phyloP scores from a whole-genome alignment of 2,113 vertebrate genomes.

The Cynoglossus semilaevis region DNA sequence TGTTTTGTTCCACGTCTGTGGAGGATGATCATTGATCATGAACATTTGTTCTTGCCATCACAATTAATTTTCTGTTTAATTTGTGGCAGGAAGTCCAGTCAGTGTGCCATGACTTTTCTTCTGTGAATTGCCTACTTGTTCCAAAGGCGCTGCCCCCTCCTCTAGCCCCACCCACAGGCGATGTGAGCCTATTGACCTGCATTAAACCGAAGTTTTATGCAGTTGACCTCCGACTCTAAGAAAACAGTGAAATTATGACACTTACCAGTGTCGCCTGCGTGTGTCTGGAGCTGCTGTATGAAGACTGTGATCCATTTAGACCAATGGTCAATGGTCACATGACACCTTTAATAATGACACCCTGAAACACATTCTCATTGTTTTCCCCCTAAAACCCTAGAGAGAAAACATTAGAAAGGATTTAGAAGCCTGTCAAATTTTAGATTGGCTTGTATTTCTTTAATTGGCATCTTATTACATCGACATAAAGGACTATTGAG shows the following conservation, averaged over 20 bases:
- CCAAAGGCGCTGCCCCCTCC: slow-evolving; percentile 20
- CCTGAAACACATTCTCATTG: slow-evolving; percentile 26
- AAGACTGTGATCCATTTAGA: slow-evolving; percentile 62
- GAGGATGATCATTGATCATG: slow-evolving; percentile 40
- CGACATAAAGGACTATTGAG: background rate
- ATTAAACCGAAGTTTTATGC: slow-evolving; percentile 72
- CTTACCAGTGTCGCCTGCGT: slow-evolving; percentile 65
- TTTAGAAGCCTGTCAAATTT: background rate
- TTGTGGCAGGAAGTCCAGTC: slow-evolving; percentile 57
- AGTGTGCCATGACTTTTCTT: slow-evolving; percentile 51
- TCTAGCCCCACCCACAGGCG: slow-evolving; percentile 15
- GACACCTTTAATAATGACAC: slow-evolving; percentile 47
- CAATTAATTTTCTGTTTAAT: slow-evolving; percentile 64
- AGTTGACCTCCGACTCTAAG: slow-evolving; percentile 70
- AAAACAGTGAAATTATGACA: slow-evolving; percentile 73
- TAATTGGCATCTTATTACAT: slow-evolving; percentile 2
- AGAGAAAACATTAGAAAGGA: slow-evolving; percentile 25
- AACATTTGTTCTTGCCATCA: slow-evolving; percentile 41
- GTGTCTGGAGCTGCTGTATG: slow-evolving; percentile 61
- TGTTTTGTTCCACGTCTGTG: slow-evolving; percentile 42
- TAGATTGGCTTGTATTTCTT: slow-evolving; percentile 2
- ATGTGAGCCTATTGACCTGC: slow-evolving; percentile 47
- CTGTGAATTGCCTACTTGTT: slow-evolving; percentile 75
- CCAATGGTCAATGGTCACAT: slow-evolving; percentile 26
- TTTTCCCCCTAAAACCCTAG: slow-evolving; percentile 27